A percentile compares a stretch with the other conserved stretches of the same genome.
phyloP scores from a whole-genome alignment of 2,888 invertebrate species.

The Anoplius nigerrimus region DNA sequence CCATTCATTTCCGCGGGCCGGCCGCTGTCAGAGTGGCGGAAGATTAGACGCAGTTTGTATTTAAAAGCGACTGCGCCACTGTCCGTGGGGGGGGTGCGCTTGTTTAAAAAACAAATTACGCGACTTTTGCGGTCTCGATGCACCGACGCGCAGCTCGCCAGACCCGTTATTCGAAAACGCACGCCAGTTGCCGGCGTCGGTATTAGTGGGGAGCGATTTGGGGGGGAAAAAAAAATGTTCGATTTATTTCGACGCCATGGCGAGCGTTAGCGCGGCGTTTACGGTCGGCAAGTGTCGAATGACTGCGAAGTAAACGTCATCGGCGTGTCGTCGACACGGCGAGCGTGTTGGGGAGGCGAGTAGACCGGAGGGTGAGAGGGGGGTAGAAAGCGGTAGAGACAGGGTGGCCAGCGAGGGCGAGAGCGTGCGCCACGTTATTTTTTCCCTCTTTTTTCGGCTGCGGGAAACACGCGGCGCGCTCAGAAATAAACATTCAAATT shows the following conservation, averaged over 20 bases:
- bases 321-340: slow-evolving; percentile 16
- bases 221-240: no score
- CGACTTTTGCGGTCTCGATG: no score
- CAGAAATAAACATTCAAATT: slow-evolving; percentile 64
- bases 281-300: background rate
- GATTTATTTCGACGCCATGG: background rate
- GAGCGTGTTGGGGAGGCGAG: slow-evolving; percentile 3
- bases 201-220: background rate
- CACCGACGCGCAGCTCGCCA: no score
- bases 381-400: background rate
- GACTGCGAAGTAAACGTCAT: background rate
- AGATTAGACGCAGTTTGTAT: no score
- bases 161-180: background rate
- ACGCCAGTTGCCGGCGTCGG: background rate
- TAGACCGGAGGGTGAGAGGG: slow-evolving; percentile 2
- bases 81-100: no score
- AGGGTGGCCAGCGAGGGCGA: no score
- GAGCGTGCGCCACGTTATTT: background rate
- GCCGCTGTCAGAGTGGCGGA: no score
- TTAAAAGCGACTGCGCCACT: no score
- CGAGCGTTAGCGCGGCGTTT: background rate
- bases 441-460: background rate
- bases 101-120: no score
- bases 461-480: slow-evolving; percentile 21
- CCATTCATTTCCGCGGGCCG: no score